These are phyloP conservation scores for Marcusenius ussheri DNA, from an alignment of 2,113 vertebrate species.

Conservation along the genomic window DNA sequence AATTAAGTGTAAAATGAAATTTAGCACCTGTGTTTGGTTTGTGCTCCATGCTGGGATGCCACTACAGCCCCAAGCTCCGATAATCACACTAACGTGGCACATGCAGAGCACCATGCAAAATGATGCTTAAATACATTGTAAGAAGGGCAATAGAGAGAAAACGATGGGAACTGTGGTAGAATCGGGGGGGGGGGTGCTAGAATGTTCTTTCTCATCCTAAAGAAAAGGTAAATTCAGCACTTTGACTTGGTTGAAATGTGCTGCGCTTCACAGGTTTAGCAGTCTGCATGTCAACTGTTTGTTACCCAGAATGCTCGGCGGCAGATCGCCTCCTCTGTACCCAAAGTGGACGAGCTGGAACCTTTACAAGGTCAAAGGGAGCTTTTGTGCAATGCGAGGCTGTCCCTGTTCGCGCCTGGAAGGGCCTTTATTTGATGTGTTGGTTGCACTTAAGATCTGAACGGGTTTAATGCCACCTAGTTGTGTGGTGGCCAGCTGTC, in stretches of 20 bases:
- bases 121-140: not conserved
- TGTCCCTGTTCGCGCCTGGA: not conserved
- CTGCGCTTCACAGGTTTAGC: not conserved
- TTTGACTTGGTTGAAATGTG: not conserved
- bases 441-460: not conserved
- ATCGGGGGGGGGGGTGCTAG: not conserved
- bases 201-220: not conserved
- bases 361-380: not conserved
- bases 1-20: not conserved
- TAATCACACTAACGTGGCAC: not conserved
- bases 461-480: not conserved
- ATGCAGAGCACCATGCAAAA: not conserved
- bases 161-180: not conserved
- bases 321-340: not conserved
- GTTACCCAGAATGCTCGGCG: constrained; percentile 20
- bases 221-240: constrained; percentile 16
- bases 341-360: not conserved
- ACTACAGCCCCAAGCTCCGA: not conserved
- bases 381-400: not conserved
- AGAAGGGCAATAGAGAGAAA: not conserved
- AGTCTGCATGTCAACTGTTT: not conserved
- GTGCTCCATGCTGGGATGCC: not conserved
- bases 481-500: not conserved
- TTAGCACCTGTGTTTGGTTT: not conserved
- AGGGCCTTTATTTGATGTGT: not conserved